Evolutionary conservation across 2,113 vertebrate species (phyloP), one percentile per base, ranked within the genome.

Genomic region (Haplotaxodon microlepis): DNA sequence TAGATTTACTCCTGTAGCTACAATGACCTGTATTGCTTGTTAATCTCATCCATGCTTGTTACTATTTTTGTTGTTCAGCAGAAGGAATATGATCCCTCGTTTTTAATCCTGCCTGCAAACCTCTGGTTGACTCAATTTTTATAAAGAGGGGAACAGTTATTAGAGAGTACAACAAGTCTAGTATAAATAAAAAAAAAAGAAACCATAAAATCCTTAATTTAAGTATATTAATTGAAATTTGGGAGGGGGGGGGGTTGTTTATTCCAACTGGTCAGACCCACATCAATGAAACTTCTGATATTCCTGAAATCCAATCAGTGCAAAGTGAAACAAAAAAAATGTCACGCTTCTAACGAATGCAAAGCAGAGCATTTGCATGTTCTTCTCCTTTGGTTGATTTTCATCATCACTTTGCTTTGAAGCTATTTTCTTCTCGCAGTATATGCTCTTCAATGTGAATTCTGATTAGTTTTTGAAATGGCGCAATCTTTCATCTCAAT

Each of bases 391-490:
- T 57, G n/a, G 16, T 87, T 84, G 66, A 34, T 85, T 89, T 85
- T 78, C 81, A 78, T 87, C 69, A 63, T 84, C 66, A 51, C 61
- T 90, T 63, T 27, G 1, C 86, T 89, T 90, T 91, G 88, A 90
- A 84, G 88, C 56, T 87, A 66, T 92, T 91, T 89, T 91, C 56
- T 83, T 66, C 78, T 59, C 54, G 7, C 40, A 53, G 59, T 54
- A 45, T 61, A 13, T 83, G 76, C 54, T 86, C 81, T 88, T 88
- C 42, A 42, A n/a, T 12, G 34, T 84, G 84, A 89, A 87, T 90
- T 86, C 51, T 88, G 87, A 91, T 89, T 86, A 76, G 81, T 82
- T 91, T 87, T 90, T 84, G 81, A 92, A 92, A 92, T 86, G 81
- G 66, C 42, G 40, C 19, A 4, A 90, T 93, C 86, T 92, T 93